Conservation (phyloP, 35 echinoderm and acorn worm genomes). For the Eucidaris tribuloides region DNA sequence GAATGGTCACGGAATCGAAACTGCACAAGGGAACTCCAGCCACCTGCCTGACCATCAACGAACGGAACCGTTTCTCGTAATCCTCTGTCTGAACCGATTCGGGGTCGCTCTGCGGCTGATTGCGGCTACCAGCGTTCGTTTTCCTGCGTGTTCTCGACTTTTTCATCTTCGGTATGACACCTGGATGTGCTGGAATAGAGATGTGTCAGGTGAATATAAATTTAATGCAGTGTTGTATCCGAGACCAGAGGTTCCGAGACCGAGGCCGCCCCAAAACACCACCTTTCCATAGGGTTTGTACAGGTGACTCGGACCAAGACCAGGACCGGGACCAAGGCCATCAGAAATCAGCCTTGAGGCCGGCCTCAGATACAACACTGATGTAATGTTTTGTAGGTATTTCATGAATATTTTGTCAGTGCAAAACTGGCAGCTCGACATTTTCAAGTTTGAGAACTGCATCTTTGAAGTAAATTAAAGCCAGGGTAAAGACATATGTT, state of each 20-base stretch:
- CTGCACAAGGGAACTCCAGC: slow-evolving; percentile 71
- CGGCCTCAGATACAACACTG: too few species aligned
- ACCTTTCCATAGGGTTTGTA: too few species aligned
- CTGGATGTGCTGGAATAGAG: neutral
- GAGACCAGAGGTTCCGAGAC: neutral
- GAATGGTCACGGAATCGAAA: slow-evolving; percentile 66
- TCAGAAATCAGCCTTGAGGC: neutral
- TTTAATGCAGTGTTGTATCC: neutral
- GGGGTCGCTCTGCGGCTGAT: slow-evolving; percentile 32
- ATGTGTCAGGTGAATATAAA: neutral
- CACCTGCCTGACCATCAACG: slow-evolving; percentile 86
- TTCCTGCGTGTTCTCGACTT: neutral
- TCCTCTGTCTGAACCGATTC: slow-evolving; percentile 94
- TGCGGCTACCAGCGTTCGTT: neutral
- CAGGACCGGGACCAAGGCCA: neutral
- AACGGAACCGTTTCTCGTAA: slow-evolving; percentile 75
- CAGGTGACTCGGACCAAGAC: neutral
- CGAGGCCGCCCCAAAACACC: neutral
- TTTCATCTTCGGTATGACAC: neutral
- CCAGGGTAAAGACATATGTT: too few species aligned
- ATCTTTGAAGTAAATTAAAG: too few species aligned
- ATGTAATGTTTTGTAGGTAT: too few species aligned
- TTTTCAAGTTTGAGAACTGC: too few species aligned
- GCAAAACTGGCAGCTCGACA: too few species aligned
- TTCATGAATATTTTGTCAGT: too few species aligned